A percentile compares a stretch with the other conserved stretches of the same genome.
Evolutionary conservation across 92 coral and sea anemone genomes (phyloP).

Genomic region (Porites lobata): DNA sequence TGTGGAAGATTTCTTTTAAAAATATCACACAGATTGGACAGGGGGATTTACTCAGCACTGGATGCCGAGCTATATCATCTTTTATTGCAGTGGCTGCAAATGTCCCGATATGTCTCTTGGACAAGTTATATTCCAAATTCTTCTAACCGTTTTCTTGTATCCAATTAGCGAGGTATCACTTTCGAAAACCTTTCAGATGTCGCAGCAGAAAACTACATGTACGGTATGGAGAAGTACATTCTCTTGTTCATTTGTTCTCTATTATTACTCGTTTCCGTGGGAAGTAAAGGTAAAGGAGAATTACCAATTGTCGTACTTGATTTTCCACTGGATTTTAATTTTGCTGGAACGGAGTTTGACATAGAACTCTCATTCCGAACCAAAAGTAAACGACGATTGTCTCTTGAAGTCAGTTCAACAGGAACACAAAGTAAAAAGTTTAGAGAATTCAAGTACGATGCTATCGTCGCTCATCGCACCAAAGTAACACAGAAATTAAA

Average conservation of each 20-base stretch:
- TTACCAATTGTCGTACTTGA: slow-evolving; percentile 12
- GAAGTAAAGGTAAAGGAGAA: slow-evolving; percentile 1
- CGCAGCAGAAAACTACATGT: slow-evolving; percentile 4
- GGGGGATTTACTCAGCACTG: too few species aligned
- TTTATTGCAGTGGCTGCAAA: background rate
- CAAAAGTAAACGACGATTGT: slow-evolving; percentile 69
- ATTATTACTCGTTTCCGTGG: slow-evolving; percentile 7
- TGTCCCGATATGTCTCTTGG: background rate
- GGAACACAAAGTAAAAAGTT: slow-evolving; percentile 62
- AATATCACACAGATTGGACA: too few species aligned
- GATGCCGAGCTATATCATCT: too few species aligned
- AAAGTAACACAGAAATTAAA: slow-evolving; percentile 57
- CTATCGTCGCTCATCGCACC: slow-evolving; percentile 52
- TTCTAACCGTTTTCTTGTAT: slow-evolving; percentile 37
- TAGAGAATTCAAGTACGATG: slow-evolving; percentile 71
- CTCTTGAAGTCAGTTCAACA: slow-evolving; percentile 74
- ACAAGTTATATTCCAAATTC: slow-evolving; percentile 27
- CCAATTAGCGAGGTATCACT: slow-evolving; percentile 18
- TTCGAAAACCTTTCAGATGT: background rate
- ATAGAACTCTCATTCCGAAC: slow-evolving; percentile 68
- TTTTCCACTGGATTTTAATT: slow-evolving; percentile 45
- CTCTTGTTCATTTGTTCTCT: slow-evolving; percentile 24
- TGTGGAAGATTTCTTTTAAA: too few species aligned
- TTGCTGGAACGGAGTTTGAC: slow-evolving; percentile 62
- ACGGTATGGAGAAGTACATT: slow-evolving; percentile 24